Evolutionary conservation across 2,888 invertebrate species (phyloP), one percentile per base, ranked within the genome.

Genomic region (Drosophila nr. medialis): DNA sequence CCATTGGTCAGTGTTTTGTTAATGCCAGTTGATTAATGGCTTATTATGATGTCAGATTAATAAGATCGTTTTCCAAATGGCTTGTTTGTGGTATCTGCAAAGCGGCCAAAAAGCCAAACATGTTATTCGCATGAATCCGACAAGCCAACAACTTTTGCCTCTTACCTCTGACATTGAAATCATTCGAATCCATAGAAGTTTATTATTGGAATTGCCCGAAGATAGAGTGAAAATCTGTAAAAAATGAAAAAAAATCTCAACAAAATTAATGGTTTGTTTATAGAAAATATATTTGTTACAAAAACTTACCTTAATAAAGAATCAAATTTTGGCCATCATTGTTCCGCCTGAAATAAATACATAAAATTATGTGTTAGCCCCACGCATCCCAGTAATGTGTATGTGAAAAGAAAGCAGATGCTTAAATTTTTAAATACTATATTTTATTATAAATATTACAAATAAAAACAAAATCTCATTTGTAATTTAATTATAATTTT

Each of bases 41-140:
- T 90, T 92, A 92, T 92, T 92, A 92, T 92, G 92, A 92, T 92
- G 91, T 91, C 92, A 91, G 92, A 92, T 92, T 92, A 92, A 89
- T 92, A 89, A 91, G 91, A 92, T 90, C 90, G 90, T 91, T 91
- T 90, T 91, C 85, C 76, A 76, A 88, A 83, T 83, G 81, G 75
- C 69, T 67, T 70, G 49, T 79, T 72, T 75, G 73, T 51, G 54
- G 34, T 67, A 51, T 62, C 75, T 64, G 58, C 63, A 81, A 75
- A 83, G 53, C 58, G 62, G 53, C 55, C 64, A 48, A 56, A 66
- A 60, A 63, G 72, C 55, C 63, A 70, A 76, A 75, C 65, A 67
- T 74, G 77, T 78, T 78, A 66, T 73, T 83, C 80, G 64, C 74
- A 63, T 71, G 61, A 69, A 73, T 63, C 53, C 34, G 55, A 67